Percentiles rank a stretch among this genome's conserved stretches.
Conservation (phyloP, 2,888 invertebrate genomes). For the Polydesmus complanatus region DNA sequence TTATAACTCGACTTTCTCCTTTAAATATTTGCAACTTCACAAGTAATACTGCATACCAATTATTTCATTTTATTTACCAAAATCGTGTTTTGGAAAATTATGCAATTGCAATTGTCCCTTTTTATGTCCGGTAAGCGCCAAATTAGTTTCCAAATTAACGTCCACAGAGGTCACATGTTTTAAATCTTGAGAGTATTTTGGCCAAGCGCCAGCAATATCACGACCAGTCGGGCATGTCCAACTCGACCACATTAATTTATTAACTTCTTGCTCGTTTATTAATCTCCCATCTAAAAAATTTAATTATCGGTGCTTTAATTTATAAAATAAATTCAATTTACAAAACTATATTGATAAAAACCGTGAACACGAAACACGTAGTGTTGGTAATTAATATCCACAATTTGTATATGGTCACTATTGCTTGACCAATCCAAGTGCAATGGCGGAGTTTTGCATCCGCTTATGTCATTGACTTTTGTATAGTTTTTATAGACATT, state of each 20-base stretch:
- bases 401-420: slow-evolving; percentile 33
- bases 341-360: slow-evolving; percentile 19
- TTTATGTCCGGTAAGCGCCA: background rate
- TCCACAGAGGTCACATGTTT: background rate
- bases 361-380: slow-evolving; percentile 33
- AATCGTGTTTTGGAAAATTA: background rate
- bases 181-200: background rate
- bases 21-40: background rate
- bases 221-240: background rate
- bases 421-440: slow-evolving; percentile 37
- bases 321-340: background rate
- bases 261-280: background rate
- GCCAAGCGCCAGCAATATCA: background rate
- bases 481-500: slow-evolving; percentile 27
- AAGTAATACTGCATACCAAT: background rate
- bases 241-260: background rate
- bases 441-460: slow-evolving; percentile 29
- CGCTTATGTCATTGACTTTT: slow-evolving; percentile 22
- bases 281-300: background rate
- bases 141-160: background rate
- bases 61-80: background rate
- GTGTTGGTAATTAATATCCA: slow-evolving; percentile 33
- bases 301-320: background rate
- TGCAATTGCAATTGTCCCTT: background rate
- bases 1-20: slow-evolving; percentile 35